Evolutionary conservation across 2,888 invertebrate species (phyloP), one percentile per base, ranked within the genome.

Genomic region (Heliconius ethilla): DNA sequence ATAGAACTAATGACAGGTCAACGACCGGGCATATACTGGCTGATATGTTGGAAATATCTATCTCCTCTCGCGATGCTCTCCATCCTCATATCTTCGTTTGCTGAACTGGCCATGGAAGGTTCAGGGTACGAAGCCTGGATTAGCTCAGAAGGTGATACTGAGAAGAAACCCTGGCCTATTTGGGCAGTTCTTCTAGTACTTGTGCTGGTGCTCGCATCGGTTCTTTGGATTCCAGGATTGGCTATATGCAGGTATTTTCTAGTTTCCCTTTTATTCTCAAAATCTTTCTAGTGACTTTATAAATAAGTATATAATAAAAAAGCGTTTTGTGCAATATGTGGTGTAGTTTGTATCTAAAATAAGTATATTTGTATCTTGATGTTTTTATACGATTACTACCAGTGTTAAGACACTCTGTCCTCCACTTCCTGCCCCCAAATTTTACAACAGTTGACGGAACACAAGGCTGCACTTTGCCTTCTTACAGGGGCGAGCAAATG

Each of bases 1-100:
- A 98, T 99, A 81, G 98, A 99, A 91, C 95, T 98, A 91, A 99
- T 99, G 99, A 98, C 98, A 1, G 98, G 99, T 4, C 96, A 96
- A 70, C 95, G 98, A 37, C 98, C 98, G 0, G 97, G 97, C 0
- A 94, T 97, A 55, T 99, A 98, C 90, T 99, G 98, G 98, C 94
- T 98, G 87, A 96, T 98, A 83, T 99, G 98, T 91, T 99, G 99
- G 99, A 98, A 98, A 89, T 99, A 98, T 88, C 93, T 99, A 18
- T 98, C 98, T 3, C 99, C 99, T 0, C 87, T 97, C 78, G 98
- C 98, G 0, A 98, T 98, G 98, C 90, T 98, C 59, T 96, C 97
- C 70, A 98, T 98, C 86, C 92, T 98, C 45, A 92, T 97, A 45
- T 97, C 98, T 0, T 98, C 98, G 66, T 96, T 98, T 86, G 95